phyloP scores from a whole-genome alignment of 1,140 invertebrate species.

The Micrasema minimum region DNA sequence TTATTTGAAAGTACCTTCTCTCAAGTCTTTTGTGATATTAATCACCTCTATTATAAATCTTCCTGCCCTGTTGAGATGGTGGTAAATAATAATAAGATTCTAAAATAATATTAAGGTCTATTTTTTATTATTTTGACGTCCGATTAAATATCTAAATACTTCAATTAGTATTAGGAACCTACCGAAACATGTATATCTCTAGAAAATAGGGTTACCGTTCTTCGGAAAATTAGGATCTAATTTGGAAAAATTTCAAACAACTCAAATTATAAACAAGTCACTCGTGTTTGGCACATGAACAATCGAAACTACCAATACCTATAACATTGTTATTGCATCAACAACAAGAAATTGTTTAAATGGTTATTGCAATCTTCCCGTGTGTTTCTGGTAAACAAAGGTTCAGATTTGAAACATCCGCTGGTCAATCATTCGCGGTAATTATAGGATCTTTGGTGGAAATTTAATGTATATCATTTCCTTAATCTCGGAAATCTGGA shows the following conservation, averaged over 20 bases:
- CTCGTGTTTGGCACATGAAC: constrained; percentile 16
- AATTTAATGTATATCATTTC: too few relatives aligned
- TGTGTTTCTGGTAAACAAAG: constrained; percentile 1
- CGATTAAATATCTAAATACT: too few relatives aligned
- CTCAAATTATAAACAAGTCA: constrained; percentile 12
- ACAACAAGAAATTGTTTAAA: constrained; percentile 1
- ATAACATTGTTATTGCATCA: constrained; percentile 21
- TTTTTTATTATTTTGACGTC: too few relatives aligned
- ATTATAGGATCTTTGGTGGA: background rate
- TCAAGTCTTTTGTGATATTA: too few relatives aligned
- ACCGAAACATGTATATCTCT: too few relatives aligned
- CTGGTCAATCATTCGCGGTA: constrained; percentile 10
- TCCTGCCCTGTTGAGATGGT: too few relatives aligned
- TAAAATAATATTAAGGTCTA: too few relatives aligned
- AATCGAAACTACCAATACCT: constrained; percentile 16
- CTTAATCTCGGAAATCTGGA: too few relatives aligned
- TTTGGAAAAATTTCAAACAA: constrained; percentile 24
- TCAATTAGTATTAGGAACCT: too few relatives aligned
- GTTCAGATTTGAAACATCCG: constrained; percentile 26
- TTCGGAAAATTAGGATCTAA: background rate
- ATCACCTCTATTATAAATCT: too few relatives aligned
- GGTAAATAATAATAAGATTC: too few relatives aligned
- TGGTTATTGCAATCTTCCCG: constrained; percentile 7
- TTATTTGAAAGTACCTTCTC: too few relatives aligned
- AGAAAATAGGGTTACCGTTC: background rate